Percentiles rank a stretch among this genome's conserved stretches.
Conservation (phyloP, 2,888 invertebrate genomes). For the Temnothorax rugatulus region DNA sequence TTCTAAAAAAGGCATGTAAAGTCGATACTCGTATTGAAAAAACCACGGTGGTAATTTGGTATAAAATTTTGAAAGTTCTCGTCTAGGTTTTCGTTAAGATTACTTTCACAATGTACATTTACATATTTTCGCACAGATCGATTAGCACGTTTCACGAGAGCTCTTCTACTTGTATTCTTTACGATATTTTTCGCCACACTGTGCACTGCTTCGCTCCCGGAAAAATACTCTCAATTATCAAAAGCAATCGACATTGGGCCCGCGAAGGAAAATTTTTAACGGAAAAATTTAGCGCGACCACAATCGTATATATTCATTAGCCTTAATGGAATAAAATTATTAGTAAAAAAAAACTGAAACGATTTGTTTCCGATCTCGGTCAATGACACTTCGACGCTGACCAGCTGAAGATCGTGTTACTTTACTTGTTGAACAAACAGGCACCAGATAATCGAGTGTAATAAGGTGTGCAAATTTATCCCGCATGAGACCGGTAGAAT, state of each 20-base stretch:
- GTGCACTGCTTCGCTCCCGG: neutral
- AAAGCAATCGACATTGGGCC: neutral
- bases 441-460: constrained; percentile 12
- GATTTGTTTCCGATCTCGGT: neutral
- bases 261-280: neutral
- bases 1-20: too few relatives aligned
- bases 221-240: neutral
- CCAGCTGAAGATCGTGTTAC: neutral
- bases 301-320: neutral
- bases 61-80: constrained; percentile 6
- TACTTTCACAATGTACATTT: neutral
- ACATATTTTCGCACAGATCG: neutral
- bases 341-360: neutral
- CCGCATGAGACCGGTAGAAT: neutral
- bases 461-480: constrained; percentile 21
- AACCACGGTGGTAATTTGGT: neutral
- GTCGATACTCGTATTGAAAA: neutral
- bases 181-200: neutral
- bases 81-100: neutral
- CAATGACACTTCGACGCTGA: constrained; percentile 13
- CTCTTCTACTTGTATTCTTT: neutral
- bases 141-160: neutral
- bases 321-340: neutral
- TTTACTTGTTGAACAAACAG: constrained; percentile 34
- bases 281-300: neutral